These are phyloP conservation scores for Latrodectus elegans DNA, from an alignment of 2,888 invertebrate genomes.

Conservation along the genomic window DNA sequence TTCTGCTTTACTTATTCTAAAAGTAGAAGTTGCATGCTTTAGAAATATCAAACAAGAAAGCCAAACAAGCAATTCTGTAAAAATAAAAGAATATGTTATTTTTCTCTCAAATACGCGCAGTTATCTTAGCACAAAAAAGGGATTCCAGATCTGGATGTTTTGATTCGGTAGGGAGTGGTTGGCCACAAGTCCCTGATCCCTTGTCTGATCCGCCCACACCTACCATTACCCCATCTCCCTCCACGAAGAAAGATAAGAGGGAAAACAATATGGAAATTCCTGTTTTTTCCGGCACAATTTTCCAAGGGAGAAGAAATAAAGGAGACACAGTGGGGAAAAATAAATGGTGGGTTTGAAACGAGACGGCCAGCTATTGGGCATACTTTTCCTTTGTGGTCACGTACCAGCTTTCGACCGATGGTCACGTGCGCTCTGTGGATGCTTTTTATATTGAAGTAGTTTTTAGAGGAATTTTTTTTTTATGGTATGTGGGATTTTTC, in stretches of 20 bases:
- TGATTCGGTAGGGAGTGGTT: slow-evolving; percentile 53
- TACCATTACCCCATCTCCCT: not conserved
- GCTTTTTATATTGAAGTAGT: slow-evolving; percentile 22
- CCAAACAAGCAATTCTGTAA: not conserved
- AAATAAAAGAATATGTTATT: not conserved
- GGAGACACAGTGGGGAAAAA: slow-evolving; percentile 2
- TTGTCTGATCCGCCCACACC: slow-evolving; percentile 26
- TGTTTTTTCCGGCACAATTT: not conserved
- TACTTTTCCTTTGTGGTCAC: not conserved
- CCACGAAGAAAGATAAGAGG: not conserved
- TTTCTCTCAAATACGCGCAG: not conserved
- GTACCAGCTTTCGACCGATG: slow-evolving; percentile 34
- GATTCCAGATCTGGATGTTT: slow-evolving; percentile 25
- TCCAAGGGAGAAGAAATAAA: not conserved
- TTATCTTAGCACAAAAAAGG: not conserved
- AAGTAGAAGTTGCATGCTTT: too few species aligned
- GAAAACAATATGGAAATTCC: slow-evolving; percentile 52
- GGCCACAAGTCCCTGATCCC: slow-evolving; percentile 56
- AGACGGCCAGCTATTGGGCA: slow-evolving; percentile 1
- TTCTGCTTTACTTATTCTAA: too few species aligned
- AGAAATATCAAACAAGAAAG: not conserved
- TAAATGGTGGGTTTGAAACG: not conserved
- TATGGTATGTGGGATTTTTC: not conserved
- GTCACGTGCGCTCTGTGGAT: slow-evolving; percentile 18
- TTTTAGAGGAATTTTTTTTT: slow-evolving; percentile 12